Base-by-base conservation (phyloP, 2,888 invertebrate genomes). In the Pristionchus exspectatus region DNA sequence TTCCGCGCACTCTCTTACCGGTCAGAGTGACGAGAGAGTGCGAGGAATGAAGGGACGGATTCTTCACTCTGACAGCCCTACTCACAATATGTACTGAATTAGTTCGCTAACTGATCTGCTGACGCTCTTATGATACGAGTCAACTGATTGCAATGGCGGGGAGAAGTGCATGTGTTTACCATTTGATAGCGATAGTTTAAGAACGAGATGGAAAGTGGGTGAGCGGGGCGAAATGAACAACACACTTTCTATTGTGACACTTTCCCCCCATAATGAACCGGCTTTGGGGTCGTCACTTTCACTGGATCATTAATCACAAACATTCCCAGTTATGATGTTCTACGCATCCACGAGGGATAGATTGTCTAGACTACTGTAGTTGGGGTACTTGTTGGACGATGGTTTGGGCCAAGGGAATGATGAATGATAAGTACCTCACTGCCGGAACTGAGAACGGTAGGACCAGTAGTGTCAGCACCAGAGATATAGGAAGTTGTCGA, bases 201-300 rank as follows among this genome's bases (percentile, higher is more conserved):
- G 38, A 77, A 77, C 77, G 77, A 77, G 77, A 77, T 77, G 77
- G 77, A 77, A 77, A 77, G 77, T 77, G 77, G 77, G 77, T 77
- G 77, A 77, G 18, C 18, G 44, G n/a, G 33, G 74, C 14, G 18
- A 74, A 33, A 38, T 16, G 38, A 30, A 77, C 77, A 77, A 77
- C 77, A 69, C 59, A 72, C 72, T 33, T 66, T 14, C 72, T 16
- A 14, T 77, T 44, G 44, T 77, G 77, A 77, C 33, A 77, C 77
- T 27, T 30, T 27, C 69, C 5, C 69, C 5, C 38, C 74, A 74
- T 77, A n/a, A 44, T 77, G 44, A 77, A 77, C 77, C 77, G 77
- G 77, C 77, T 77, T 77, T 44, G 2, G 77, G 59, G 21, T 59
- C 59, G 44, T n/a, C 77, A 77, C 77, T 77, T 77, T 77, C 77